phyloP scores from a whole-genome alignment of 2,888 invertebrate genomes.

The Rhamphomyia laevipes region DNA sequence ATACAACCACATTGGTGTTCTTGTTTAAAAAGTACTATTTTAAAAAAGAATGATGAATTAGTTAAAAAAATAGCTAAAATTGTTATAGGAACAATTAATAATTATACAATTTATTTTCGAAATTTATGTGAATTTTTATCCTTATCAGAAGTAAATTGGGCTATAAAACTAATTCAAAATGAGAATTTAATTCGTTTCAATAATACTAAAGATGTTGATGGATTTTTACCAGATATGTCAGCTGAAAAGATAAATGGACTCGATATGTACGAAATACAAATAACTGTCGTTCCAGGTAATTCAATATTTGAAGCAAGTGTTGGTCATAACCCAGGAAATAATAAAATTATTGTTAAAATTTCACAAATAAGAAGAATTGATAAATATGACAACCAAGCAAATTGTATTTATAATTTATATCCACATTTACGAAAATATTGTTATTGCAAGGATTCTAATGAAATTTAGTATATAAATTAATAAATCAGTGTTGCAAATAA shows the following conservation, averaged over 20 bases:
- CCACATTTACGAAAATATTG: conserved; percentile 75
- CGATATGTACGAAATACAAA: conserved; percentile 68
- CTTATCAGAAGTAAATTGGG: conserved; percentile 54
- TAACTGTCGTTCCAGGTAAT: conserved; percentile 58
- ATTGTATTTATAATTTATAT: conserved; percentile 61
- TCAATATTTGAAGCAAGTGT: conserved; percentile 77
- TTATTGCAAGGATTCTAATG: conserved; percentile 55
- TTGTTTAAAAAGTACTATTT: conserved; percentile 68
- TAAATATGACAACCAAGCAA: conserved; percentile 69
- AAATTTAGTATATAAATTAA: too few species aligned
- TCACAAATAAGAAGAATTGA: conserved; percentile 67
- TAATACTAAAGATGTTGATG: too few species aligned
- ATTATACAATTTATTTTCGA: conserved; percentile 42
- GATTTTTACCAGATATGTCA: too few species aligned
- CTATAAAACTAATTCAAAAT: conserved; percentile 56
- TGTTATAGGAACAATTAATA: conserved; percentile 51
- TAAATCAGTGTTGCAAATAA: too few species aligned
- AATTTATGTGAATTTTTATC: conserved; percentile 48
- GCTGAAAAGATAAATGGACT: too few species aligned
- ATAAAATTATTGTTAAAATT: conserved; percentile 50
- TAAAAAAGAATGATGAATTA: conserved; percentile 43
- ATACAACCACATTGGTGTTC: conserved; percentile 95
- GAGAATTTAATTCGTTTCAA: conserved; percentile 56
- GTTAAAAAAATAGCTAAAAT: conserved; percentile 46
- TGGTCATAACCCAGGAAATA: conserved; percentile 43